Conservation (phyloP, 2,888 invertebrate genomes). For the Embidobia sp. region DNA sequence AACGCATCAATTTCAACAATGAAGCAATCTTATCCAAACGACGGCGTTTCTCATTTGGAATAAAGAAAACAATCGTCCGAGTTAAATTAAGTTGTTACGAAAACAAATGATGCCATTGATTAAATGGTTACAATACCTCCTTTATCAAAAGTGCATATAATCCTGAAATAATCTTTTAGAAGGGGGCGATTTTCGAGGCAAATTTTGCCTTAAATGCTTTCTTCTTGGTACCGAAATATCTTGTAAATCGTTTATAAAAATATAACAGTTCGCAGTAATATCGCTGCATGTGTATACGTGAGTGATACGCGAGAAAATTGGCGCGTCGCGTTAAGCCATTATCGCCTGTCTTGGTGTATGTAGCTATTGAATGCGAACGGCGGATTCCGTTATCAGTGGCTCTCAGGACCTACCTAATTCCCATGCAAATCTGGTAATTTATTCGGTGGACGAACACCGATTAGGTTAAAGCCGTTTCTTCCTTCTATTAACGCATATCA, state of each 20-base stretch:
- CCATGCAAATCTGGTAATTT: constrained; percentile 80
- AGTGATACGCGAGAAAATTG: constrained; percentile 42
- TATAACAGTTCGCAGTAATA: constrained; percentile 37
- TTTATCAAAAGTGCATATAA: constrained; percentile 33
- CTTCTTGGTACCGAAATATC: constrained; percentile 53
- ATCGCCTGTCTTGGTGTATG: constrained; percentile 41
- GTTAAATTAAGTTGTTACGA: constrained; percentile 6
- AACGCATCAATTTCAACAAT: too few relatives aligned
- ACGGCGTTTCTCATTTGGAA: too few relatives aligned
- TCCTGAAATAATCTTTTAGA: constrained; percentile 12
- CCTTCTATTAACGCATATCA: constrained; percentile 63
- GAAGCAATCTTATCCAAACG: too few relatives aligned
- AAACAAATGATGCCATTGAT: constrained; percentile 21
- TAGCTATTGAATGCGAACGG: constrained; percentile 22
- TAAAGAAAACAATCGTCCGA: background rate
- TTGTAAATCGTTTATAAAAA: constrained; percentile 60
- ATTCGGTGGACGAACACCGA: constrained; percentile 75
- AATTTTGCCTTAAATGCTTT: constrained; percentile 27
- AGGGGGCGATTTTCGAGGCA: constrained; percentile 26
- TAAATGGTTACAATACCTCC: constrained; percentile 21
- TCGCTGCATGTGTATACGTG: constrained; percentile 21
- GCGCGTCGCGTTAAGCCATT: constrained; percentile 31
- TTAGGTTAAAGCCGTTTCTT: constrained; percentile 74
- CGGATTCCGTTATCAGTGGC: constrained; percentile 60
- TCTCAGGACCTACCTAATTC: constrained; percentile 74